Percentiles rank a stretch among this genome's conserved stretches.
Conservation (phyloP, 2,888 invertebrate genomes). For the Osmoderma eremita region DNA sequence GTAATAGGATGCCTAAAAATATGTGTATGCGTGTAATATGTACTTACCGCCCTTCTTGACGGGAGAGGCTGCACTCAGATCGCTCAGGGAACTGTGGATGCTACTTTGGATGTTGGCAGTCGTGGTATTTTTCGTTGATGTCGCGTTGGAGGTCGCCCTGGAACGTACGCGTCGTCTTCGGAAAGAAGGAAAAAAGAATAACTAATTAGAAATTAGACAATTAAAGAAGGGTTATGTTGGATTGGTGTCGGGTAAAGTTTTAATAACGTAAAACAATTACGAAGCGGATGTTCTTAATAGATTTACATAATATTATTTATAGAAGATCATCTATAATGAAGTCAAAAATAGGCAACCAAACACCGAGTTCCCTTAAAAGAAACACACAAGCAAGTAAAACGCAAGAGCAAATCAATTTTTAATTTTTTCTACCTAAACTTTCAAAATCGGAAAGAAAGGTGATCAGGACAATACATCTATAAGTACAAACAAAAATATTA, state of each 20-base stretch:
- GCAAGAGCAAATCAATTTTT: no score
- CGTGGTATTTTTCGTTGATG: constrained; percentile 59
- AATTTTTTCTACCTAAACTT: no score
- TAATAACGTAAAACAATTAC: constrained; percentile 11
- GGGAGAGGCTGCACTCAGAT: constrained; percentile 70
- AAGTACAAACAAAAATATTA: no score
- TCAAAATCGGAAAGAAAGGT: no score
- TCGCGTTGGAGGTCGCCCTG: constrained; percentile 68
- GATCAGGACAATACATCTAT: no score
- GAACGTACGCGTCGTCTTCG: constrained; percentile 62
- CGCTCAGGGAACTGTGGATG: constrained; percentile 78
- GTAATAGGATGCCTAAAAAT: constrained; percentile 22
- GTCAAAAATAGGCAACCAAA: not conserved
- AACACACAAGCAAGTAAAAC: no score
- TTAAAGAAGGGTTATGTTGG: constrained; percentile 2
- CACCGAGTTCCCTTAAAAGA: not conserved
- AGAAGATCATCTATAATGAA: not conserved
- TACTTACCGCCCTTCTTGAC: constrained; percentile 50
- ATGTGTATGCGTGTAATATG: not conserved
- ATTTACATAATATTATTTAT: not conserved
- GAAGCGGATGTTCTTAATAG: constrained; percentile 16
- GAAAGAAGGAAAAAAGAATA: constrained; percentile 1
- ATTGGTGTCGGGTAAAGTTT: constrained; percentile 18
- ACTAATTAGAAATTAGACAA: constrained; percentile 20
- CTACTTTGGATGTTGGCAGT: constrained; percentile 63